Conservation (phyloP, 2,888 invertebrate species). For the Tetragonula carbonaria region DNA sequence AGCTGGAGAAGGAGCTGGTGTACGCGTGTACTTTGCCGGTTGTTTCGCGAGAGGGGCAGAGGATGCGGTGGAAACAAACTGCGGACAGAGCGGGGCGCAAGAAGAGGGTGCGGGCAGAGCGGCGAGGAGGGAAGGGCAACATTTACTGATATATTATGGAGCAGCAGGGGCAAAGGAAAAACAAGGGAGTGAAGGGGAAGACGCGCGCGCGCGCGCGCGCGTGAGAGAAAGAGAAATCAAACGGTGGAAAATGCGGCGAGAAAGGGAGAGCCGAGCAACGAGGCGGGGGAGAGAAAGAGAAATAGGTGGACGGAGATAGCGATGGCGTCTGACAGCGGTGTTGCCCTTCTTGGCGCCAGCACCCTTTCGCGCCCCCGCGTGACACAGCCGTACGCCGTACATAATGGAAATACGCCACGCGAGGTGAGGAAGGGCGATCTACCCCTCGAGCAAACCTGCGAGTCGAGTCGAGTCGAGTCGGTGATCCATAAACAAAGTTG, state of each 20-base stretch:
- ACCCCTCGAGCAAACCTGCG: conserved; percentile 43
- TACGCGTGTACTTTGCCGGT: conserved; percentile 11
- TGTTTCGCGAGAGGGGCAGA: conserved; percentile 11
- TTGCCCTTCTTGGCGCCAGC: conserved; percentile 66
- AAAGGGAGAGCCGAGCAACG: conserved; percentile 4
- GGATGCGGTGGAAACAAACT: conserved; percentile 2
- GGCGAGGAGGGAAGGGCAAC: conserved; percentile 8
- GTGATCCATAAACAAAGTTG: conserved; percentile 59
- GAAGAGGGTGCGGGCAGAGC: not conserved
- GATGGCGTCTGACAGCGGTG: conserved; percentile 64
- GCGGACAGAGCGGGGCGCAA: conserved; percentile 2
- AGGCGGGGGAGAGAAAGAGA: not conserved
- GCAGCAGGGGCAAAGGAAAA: conserved; percentile 27
- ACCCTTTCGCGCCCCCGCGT: conserved; percentile 49
- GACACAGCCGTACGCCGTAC: conserved; percentile 47
- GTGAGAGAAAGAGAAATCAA: conserved; percentile 41
- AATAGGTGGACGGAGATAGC: conserved; percentile 4
- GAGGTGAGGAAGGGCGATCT: conserved; percentile 62
- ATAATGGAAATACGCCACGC: conserved; percentile 66
- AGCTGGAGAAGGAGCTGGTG: conserved; percentile 2
- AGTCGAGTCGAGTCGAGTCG: conserved; percentile 20
- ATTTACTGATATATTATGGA: conserved; percentile 9
- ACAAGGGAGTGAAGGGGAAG: conserved; percentile 18
- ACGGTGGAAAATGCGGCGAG: conserved; percentile 27
- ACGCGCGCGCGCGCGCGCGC: not conserved